phyloP scores from a whole-genome alignment of 2,888 invertebrate species.

The Euclidia mi region DNA sequence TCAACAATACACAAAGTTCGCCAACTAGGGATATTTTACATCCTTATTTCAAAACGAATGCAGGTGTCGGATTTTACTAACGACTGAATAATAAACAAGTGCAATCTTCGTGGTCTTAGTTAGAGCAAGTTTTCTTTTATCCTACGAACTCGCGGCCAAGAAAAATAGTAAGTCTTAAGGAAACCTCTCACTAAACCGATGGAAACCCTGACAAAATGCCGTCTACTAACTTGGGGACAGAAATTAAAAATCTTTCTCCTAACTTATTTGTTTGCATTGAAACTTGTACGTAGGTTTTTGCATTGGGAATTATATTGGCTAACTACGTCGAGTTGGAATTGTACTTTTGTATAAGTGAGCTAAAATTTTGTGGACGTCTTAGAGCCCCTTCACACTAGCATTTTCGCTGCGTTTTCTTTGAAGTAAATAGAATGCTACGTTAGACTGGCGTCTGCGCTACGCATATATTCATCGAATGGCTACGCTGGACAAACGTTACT shows the following conservation, averaged over 20 bases:
- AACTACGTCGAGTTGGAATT: no score
- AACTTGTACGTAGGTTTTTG: slow-evolving; percentile 4
- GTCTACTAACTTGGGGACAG: slow-evolving; percentile 59
- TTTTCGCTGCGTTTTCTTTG: no score
- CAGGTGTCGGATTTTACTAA: slow-evolving; percentile 42
- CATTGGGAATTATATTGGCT: neutral
- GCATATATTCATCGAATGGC: no score
- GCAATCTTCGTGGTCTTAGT: slow-evolving; percentile 56
- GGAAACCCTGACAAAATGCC: slow-evolving; percentile 58
- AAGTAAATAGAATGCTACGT: no score
- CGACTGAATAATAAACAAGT: slow-evolving; percentile 49
- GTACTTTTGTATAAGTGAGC: no score
- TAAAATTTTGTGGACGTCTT: no score
- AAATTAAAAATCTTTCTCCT: slow-evolving; percentile 49
- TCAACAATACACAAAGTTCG: neutral
- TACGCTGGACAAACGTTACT: no score
- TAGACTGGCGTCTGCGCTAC: no score
- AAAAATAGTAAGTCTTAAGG: slow-evolving; percentile 61
- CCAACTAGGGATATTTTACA: neutral
- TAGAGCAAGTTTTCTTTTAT: slow-evolving; percentile 60
- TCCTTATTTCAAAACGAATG: slow-evolving; percentile 35
- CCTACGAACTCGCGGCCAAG: slow-evolving; percentile 52
- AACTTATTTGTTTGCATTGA: slow-evolving; percentile 23
- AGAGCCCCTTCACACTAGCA: no score
- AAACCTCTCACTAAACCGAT: slow-evolving; percentile 47